Base-by-base conservation (phyloP, 2,797 vertebrate genomes). In the Trematomus bernacchii region DNA sequence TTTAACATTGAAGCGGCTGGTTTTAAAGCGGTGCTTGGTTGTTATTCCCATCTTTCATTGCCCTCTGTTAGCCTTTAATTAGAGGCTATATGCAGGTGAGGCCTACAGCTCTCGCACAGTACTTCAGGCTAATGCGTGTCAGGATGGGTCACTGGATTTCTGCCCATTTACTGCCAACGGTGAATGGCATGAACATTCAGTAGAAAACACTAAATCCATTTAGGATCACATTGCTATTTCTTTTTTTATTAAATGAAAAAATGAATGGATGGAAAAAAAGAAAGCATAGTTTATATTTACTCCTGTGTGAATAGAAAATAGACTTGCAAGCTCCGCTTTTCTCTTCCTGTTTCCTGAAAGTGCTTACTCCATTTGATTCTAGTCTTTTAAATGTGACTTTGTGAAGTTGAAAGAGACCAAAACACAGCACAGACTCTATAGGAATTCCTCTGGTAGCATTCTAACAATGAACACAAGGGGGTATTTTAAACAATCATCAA, bases 61-160 rank as follows among this genome's bases (percentile, higher is more conserved):
- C 7, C 66, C 74, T 76, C 65, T 11, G 60, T 37, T 73, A 14
- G 77, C 83, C 83, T 88, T 85, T 91, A 91, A 92, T 91, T 88
- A 90, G 81, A 81, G 78, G 47, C 55, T 77, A 78, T 75, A 61
- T 73, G 52, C 76, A 85, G 83, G 77, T 84, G 82, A 83, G 77
- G 68, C 74, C 84, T 83, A 67, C 15, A 66, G 59, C 64, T 79
- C 77, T 60, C 74, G 73, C 71, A 53, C 81, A 72, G 69, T 58
- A 55, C 53, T 69, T 58, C 21, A 54, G 63, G 83, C 81, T 91
- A 91, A 91, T 85, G 69, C 9, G 58, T 77, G 86, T 82, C 75
- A 80, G 43, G 66, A 51, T 15, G 76, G 86, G 85, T 92, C 86
- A 85, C 73, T 67, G 73, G 50, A 80, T 85, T 76, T 69, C 77